Evolutionary conservation across 2,113 vertebrate genomes (phyloP), one percentile per base, ranked within the genome.

Genomic region (Athene noctua): DNA sequence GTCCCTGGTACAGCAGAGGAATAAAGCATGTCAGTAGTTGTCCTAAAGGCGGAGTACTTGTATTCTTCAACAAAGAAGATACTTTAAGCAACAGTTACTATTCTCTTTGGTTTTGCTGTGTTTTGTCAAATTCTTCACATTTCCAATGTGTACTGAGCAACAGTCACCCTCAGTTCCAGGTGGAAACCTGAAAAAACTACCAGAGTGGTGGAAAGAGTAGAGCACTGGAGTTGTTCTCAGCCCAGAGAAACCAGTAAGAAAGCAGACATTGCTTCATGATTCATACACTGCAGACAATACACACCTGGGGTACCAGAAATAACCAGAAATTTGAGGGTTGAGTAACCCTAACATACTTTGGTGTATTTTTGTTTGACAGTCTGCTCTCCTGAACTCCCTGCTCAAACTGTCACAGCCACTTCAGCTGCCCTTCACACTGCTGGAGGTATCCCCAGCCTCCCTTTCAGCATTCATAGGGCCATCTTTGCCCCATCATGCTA

Each of bases 1-100:
- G 96, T 52, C 99, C 99, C 99, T 99, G 86, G 65, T 47, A 83
- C 21, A 62, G 54, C 23, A 77, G 61, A 88, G 18, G 29, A 92
- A 80, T 22, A 70, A 82, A 65, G n/a, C 38, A 95, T 5, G 17
- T 86, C 59, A 83, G 9, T 36, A 83, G 67, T 22, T 71, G 27
- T 83, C 58, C 44, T 66, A 88, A 86, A 13, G 42, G 25, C 72
- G 66, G 27, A 73, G 22, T 47, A 42, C 12, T 59, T 26, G 11
- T n/a, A 10, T 17, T 85, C 44, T 85, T 86, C 52, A 59, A 32
- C 6, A 90, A 57, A 70, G 8, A 72, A 82, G 8, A 47, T 1
- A 63, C 81, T 62, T 90, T 88, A n/a, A 74, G 34, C 36, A 73
- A 23, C 25, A 67, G 49, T 58, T 78, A 70, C 16, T n/a, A 46